Conservation (phyloP, 1,140 invertebrate genomes). For the Uloborus diversus region DNA sequence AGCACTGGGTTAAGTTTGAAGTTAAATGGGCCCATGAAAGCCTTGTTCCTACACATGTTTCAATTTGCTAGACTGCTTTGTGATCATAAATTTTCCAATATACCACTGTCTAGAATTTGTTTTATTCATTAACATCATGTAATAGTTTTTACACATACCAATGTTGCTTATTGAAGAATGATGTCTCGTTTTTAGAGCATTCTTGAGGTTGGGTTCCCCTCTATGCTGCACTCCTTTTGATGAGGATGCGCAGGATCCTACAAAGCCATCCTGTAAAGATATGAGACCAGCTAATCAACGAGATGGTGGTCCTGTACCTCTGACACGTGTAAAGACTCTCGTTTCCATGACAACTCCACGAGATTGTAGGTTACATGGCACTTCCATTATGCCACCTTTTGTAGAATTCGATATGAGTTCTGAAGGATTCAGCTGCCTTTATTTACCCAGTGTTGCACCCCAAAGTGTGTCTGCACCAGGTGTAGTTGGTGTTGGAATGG, state of each 20-base stretch:
- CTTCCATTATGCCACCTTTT: slow-evolving; percentile 85
- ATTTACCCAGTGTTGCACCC: slow-evolving; percentile 92
- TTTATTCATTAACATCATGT: too few relatives aligned
- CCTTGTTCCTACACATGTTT: too few relatives aligned
- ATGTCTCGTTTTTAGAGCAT: slow-evolving; percentile 85
- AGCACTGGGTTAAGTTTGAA: too few relatives aligned
- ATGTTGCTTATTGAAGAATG: too few relatives aligned
- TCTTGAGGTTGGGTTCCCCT: slow-evolving; percentile 91
- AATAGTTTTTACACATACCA: too few relatives aligned
- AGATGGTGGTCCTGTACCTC: slow-evolving; percentile 78
- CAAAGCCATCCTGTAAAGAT: neutral
- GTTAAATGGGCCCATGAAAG: too few relatives aligned
- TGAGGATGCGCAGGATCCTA: slow-evolving; percentile 61
- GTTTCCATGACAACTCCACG: slow-evolving; percentile 95
- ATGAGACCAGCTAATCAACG: slow-evolving; percentile 65
- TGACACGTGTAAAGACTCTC: slow-evolving; percentile 95
- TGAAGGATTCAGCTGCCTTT: slow-evolving; percentile 97
- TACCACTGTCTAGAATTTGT: too few relatives aligned
- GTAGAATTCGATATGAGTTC: slow-evolving; percentile 99
- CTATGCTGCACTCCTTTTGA: slow-evolving; percentile 87
- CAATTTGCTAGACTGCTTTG: too few relatives aligned
- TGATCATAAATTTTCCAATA: too few relatives aligned
- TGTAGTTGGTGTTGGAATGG: slow-evolving; percentile 66
- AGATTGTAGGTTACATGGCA: slow-evolving; percentile 73
- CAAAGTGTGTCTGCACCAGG: slow-evolving; percentile 74